These are phyloP conservation scores for Thalassoma bifasciatum DNA, from an alignment of 2,113 vertebrate genomes.

Conservation along the genomic window DNA sequence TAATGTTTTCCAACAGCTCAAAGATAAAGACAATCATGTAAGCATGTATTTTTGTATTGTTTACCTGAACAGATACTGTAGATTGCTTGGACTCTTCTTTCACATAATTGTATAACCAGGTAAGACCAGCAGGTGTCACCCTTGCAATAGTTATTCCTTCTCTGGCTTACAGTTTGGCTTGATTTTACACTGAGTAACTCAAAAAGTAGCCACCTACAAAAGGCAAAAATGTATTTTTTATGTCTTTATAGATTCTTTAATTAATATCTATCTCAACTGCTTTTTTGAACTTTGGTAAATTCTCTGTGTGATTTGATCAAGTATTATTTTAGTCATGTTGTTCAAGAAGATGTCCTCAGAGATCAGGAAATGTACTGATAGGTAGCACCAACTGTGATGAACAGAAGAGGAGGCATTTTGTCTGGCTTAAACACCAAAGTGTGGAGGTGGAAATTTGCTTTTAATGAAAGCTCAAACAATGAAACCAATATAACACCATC, in stretches of 20 bases:
- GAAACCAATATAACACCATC: slow-evolving; percentile 45
- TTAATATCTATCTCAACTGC: not conserved
- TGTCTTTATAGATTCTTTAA: not conserved
- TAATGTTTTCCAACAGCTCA: too few relatives aligned
- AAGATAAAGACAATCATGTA: not conserved
- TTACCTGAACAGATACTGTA: not conserved
- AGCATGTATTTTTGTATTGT: too few relatives aligned
- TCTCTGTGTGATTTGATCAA: not conserved
- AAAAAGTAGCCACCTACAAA: not conserved
- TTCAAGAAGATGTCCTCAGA: not conserved
- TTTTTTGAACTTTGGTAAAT: not conserved
- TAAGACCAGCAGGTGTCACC: slow-evolving; percentile 53
- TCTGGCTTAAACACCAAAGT: slow-evolving; percentile 44
- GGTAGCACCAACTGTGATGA: not conserved
- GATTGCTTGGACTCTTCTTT: not conserved
- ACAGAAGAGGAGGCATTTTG: not conserved
- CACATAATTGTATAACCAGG: slow-evolving; percentile 2
- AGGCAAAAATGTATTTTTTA: not conserved
- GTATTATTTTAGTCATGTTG: not conserved
- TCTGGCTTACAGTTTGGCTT: not conserved
- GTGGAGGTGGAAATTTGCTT: slow-evolving; percentile 22
- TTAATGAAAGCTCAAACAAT: slow-evolving; percentile 46
- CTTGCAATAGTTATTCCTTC: not conserved
- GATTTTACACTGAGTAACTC: not conserved
- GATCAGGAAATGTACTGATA: not conserved